phyloP scores from a whole-genome alignment of 1,140 invertebrate genomes.

The Neodiprion fabricii region DNA sequence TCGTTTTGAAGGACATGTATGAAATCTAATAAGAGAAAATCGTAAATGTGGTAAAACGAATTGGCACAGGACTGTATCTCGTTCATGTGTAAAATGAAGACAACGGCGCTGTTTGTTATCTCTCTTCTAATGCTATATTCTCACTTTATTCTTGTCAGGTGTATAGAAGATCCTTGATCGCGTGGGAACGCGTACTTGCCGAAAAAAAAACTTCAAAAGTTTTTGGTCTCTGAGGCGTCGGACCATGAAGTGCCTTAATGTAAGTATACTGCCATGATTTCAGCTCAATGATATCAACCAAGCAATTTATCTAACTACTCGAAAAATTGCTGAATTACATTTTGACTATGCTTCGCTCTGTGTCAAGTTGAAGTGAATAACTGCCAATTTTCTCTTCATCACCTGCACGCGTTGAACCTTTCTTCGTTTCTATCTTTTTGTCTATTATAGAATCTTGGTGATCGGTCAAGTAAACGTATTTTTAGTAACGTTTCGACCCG shows the following conservation, averaged over 20 bases:
- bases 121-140: not conserved
- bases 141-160: constrained; percentile 47
- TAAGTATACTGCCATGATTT: constrained; percentile 39
- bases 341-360: not conserved
- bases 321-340: too few relatives aligned
- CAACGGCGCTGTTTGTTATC: not conserved
- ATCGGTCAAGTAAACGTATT: too few relatives aligned
- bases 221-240: constrained; percentile 41
- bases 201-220: constrained; percentile 37
- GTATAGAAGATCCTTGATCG: constrained; percentile 48
- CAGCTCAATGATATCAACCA: not conserved
- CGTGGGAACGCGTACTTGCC: constrained; percentile 47
- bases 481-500: too few relatives aligned
- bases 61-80: too few relatives aligned
- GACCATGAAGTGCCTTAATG: constrained; percentile 45
- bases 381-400: not conserved
- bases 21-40: too few relatives aligned
- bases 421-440: too few relatives aligned
- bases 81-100: too few relatives aligned
- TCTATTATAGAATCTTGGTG: too few relatives aligned
- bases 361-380: not conserved
- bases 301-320: too few relatives aligned
- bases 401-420: too few relatives aligned
- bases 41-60: too few relatives aligned
- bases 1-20: too few relatives aligned